Base-by-base conservation (phyloP, 92 coral and sea anemone genomes). In the Phenganax stokvisi region DNA sequence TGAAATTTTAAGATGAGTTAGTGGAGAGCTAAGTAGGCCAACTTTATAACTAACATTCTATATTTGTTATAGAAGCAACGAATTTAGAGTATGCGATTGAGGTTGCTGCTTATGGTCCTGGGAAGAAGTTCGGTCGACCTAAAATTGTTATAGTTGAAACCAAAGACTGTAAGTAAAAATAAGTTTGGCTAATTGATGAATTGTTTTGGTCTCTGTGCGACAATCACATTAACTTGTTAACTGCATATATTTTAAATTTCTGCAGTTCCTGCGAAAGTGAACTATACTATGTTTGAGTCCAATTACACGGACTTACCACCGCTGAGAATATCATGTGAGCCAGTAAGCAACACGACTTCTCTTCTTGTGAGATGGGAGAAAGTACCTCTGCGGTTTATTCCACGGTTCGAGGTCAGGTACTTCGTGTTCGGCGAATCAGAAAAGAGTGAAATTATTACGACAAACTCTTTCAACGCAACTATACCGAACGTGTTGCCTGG, bases 21-120 rank as follows among this genome's bases (percentile, higher is more conserved):
- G 47, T 37, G 47, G 5, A 37, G 47, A 37, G 67, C 67, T 5
- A 12, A 61, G n/a, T 6, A 61, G 9, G 25, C 4, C 4, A 12
- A 16, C 27, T 15, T 10, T 30, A 30, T 69, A 8, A 0, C 25
- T 71, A 13, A 15, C 12, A 6, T 37, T 59, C 9, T 77, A 10
- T 29, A 15, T 77, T 77, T 9, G 25, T 2, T 16, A 12, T 9
- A 61, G 4, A 17, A 79, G 83, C 17, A 15, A 12, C 28, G 71
- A 52, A 79, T 8, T 16, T 44, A 3, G 83, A 79, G 74, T 79
- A 79, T 20, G 83, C 54, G 2, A 79, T 79, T 63, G n/a, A 11
- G 10, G 83, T 79, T 16, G 29, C 30, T 13, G 83, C 74, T 7
- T 60, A 16, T n/a, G 72, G 47, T 11, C 8, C 15, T 63, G 53